Base-by-base conservation (phyloP, 1,140 invertebrate genomes). In the Rhyacophila brunnea region DNA sequence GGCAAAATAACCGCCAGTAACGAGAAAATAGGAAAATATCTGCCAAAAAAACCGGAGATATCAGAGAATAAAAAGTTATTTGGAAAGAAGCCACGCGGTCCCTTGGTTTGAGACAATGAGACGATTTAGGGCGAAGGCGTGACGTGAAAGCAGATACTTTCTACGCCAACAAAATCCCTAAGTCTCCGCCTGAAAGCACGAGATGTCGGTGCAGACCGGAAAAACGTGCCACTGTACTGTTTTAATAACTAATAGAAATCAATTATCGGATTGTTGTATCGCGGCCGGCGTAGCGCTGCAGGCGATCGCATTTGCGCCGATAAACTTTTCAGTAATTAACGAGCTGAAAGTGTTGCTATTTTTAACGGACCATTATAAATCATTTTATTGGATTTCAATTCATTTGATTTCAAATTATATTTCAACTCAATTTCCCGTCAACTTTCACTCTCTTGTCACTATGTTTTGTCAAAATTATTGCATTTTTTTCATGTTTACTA, bases 1-100 rank as follows among this genome's bases (percentile, higher is more conserved):
- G 58, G 57, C 54, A 44, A 42, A 59, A 59, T 56, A 52, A 47
- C 53, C 62, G 38, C 35, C 58, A 48, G 56, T 48, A 64, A 58
- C 60, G 50, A 42, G 34, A 52, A 55, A 62, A 64, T 59, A 46
- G 52, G 57, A 60, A 53, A 60, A 64, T 64, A 57, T 60, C 57
- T 28, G 57, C 34, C 46, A 54, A 49, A 60, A 64, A 60, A 64
- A 48, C 42, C 28, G 57, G 57, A 53, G 57, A 64, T 64, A 64
- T 64, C 62, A 56, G 43, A 20, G 58, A 60, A 56, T 64, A 64
- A 64, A 65, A 65, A 65, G 62, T 65, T 65, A 61, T 61, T 65
- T 65, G 62, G 62, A 65, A 55, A 61, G 42, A 50, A 61, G 62
- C 62, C 62, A 65, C 62, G 62, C 45, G 62, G 55, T 53, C 57